These are phyloP conservation scores for Maconellicoccus hirsutus DNA, from an alignment of 1,140 invertebrate species.

Conservation along the genomic window DNA sequence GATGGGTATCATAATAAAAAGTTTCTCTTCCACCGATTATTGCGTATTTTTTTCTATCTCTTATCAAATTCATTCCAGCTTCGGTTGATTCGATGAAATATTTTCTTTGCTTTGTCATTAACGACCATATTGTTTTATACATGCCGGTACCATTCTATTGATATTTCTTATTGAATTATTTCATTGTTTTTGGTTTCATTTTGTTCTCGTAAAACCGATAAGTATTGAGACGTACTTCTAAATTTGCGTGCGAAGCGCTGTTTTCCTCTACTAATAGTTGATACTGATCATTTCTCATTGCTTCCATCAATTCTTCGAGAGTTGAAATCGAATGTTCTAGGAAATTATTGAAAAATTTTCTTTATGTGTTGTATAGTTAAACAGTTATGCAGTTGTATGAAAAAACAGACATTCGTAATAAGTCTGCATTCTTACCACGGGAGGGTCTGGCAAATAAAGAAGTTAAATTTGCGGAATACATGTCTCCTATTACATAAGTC, in stretches of 20 bases:
- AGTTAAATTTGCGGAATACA: constrained; percentile 58
- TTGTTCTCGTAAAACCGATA: not conserved
- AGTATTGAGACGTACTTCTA: constrained; percentile 40
- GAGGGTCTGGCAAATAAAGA: constrained; percentile 51
- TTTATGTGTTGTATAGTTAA: no score
- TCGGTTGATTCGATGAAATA: constrained; percentile 48
- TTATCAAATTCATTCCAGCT: constrained; percentile 47
- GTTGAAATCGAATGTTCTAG: constrained; percentile 49
- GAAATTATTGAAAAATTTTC: constrained; percentile 16
- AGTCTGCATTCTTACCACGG: constrained; percentile 35
- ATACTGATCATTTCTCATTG: constrained; percentile 46
- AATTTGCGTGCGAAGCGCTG: constrained; percentile 50
- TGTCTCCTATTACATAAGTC: constrained; percentile 57
- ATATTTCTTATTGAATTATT: not conserved
- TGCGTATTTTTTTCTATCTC: constrained; percentile 42
- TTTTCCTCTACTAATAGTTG: constrained; percentile 51
- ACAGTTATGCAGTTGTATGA: no score
- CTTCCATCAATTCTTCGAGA: constrained; percentile 44
- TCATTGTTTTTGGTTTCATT: constrained; percentile 16
- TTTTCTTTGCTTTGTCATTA: constrained; percentile 45
- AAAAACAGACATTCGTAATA: no score
- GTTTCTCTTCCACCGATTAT: constrained; percentile 55
- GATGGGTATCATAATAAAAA: constrained; percentile 53
- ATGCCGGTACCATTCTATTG: constrained; percentile 57
- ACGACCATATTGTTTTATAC: constrained; percentile 47